Base-by-base conservation (phyloP, 1,140 invertebrate genomes). In the Lasaia peninsularis region DNA sequence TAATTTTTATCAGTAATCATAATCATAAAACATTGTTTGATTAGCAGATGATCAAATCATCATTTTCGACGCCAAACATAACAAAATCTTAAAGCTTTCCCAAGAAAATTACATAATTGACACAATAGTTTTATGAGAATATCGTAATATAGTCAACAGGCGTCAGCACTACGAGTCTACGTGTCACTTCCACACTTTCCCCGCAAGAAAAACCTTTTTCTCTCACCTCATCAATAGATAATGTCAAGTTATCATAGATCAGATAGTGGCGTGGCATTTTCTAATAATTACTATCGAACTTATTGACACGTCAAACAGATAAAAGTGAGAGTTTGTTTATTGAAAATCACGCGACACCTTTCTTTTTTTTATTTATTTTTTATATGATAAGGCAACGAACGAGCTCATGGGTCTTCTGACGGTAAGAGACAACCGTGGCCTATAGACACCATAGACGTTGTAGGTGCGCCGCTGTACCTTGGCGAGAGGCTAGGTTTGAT, bases 101-200 rank as follows among this genome's bases (percentile, higher is more conserved):
- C 8, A 28, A 28, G 24, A 28, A 28, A 28, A 44, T 44, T 20
- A 44, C 40, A 44, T 44, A 44, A 20, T 20, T 18, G 16, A 11
- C 18, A 18, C 10, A 9, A 20, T 18, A 48, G 20, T 48, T 11
- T 48, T 28, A 28, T 28, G 24, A 28, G 24, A 28, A 4, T 20
- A 14, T 20, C 16, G n/a, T 11, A n/a, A 18, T n/a, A 18, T 16
- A 21, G 40, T 48, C 4, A 48, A 48, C 18, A 48, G 10, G 2
- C n/a, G 9, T 10, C n/a, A 8, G 16, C 10, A 18, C 11, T 4
- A 48, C 44, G 44, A 16, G 2, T 44, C 10, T 20, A 20, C 18
- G 44, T 48, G 44, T n/a, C 44, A 48, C 20, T 48, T 24, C 16
- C 20, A 48, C 44, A 48, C 44, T 48, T 48, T 48, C 44, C 21